These are phyloP conservation scores for Chrysolina oricalcia DNA, from an alignment of 2,888 invertebrate species.

Conservation along the genomic window DNA sequence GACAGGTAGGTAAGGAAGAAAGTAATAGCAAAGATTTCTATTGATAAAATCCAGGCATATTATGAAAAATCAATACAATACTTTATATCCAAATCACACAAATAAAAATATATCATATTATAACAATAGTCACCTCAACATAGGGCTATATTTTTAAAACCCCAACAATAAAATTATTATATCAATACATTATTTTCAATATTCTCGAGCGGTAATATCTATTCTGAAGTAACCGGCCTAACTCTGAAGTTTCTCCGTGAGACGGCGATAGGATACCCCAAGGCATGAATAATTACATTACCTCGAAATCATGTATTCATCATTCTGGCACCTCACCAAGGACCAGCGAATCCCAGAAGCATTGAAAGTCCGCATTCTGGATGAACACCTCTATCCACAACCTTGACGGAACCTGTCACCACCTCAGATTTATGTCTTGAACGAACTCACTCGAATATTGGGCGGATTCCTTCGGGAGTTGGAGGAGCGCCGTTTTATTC, in stretches of 20 bases:
- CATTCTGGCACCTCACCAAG: constrained; percentile 19
- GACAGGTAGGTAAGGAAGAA: too few species aligned
- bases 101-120: too few species aligned
- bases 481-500: neutral
- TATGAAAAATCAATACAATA: too few species aligned
- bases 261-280: neutral
- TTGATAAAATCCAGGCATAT: too few species aligned
- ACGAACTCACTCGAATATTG: constrained; percentile 18
- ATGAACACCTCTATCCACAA: constrained; percentile 15
- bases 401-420: constrained; percentile 9
- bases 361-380: constrained; percentile 9
- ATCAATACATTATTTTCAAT: too few species aligned
- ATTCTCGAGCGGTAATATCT: too few species aligned
- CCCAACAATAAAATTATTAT: too few species aligned
- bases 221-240: too few species aligned
- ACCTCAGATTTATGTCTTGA: constrained; percentile 20
- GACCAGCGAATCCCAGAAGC: constrained; percentile 14
- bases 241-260: neutral
- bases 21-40: too few species aligned
- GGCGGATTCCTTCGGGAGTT: neutral
- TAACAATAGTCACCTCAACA: too few species aligned
- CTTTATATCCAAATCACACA: too few species aligned
- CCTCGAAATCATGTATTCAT: constrained; percentile 14
- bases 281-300: constrained; percentile 5
- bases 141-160: too few species aligned